A percentile compares a stretch with the other conserved stretches of the same genome.
phyloP scores from a whole-genome alignment of 1,140 invertebrate species.

The Trichomalopsis sarcophagae region DNA sequence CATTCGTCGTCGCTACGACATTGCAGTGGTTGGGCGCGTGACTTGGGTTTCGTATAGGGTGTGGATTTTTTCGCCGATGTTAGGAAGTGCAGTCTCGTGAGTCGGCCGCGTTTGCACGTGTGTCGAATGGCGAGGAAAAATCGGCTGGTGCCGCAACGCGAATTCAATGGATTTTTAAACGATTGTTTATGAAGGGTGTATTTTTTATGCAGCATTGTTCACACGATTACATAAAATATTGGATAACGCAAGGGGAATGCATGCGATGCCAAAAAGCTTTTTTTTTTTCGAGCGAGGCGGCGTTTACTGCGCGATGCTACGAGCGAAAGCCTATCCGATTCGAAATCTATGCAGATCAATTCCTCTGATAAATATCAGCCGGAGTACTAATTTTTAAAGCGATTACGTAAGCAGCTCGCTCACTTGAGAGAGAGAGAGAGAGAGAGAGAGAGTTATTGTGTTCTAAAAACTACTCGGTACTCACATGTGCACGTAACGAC shows the following conservation, averaged over 20 bases:
- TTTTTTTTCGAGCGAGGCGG: background rate
- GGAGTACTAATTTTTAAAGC: slow-evolving; percentile 21
- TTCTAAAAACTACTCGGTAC: background rate
- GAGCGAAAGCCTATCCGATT: background rate
- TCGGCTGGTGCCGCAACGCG: too few relatives aligned
- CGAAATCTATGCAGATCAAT: slow-evolving; percentile 40
- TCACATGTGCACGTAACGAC: background rate
- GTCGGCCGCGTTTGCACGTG: too few relatives aligned
- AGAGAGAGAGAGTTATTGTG: background rate
- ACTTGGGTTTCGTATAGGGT: too few relatives aligned
- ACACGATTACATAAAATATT: background rate
- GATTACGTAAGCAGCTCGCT: slow-evolving; percentile 4
- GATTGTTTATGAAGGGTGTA: background rate
- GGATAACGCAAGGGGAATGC: too few relatives aligned
- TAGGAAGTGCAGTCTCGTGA: too few relatives aligned
- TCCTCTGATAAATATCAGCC: slow-evolving; percentile 19
- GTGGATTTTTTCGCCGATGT: background rate
- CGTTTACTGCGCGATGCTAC: too few relatives aligned
- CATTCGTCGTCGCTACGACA: background rate
- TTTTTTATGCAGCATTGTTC: background rate
- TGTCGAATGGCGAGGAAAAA: too few relatives aligned
- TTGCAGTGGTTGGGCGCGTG: too few relatives aligned
- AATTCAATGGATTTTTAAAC: too few relatives aligned
- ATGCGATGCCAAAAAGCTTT: background rate
- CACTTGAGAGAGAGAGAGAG: background rate